These are phyloP conservation scores for Furcifer pardalis DNA, from an alignment of 2,797 vertebrate genomes.

Conservation along the genomic window DNA sequence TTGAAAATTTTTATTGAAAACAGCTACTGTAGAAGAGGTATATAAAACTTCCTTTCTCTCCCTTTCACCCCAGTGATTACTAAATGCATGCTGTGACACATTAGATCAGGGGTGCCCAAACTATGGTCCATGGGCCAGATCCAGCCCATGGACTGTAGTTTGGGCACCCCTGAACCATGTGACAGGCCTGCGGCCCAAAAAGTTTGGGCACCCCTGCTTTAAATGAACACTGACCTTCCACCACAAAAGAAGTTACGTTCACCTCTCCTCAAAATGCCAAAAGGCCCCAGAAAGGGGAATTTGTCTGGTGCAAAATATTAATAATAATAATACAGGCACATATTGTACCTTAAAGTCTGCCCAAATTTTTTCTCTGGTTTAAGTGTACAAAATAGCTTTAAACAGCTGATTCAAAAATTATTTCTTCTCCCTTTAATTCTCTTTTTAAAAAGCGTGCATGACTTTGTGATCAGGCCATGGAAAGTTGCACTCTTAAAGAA, in stretches of 20 bases:
- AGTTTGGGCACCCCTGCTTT: no score
- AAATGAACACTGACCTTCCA: slow-evolving; percentile 64
- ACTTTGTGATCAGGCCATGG: slow-evolving; percentile 71
- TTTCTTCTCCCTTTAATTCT: not conserved
- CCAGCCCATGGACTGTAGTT: no score
- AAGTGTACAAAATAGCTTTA: slow-evolving; percentile 43
- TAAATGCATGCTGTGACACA: slow-evolving; percentile 67
- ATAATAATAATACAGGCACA: slow-evolving; percentile 13
- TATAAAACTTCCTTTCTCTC: slow-evolving; percentile 73
- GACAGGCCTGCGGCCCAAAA: no score
- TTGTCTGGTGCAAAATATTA: slow-evolving; percentile 49
- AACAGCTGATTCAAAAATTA: slow-evolving; percentile 55
- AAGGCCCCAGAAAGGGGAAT: slow-evolving; percentile 33
- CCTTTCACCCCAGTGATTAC: slow-evolving; percentile 68
- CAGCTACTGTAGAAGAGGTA: slow-evolving; percentile 85
- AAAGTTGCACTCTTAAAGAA: slow-evolving; percentile 77
- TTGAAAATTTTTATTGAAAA: slow-evolving; percentile 71
- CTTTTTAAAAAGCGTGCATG: slow-evolving; percentile 53
- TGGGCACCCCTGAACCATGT: no score
- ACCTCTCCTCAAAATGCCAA: not conserved
- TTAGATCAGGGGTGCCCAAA: no score
- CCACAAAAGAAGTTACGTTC: slow-evolving; percentile 49
- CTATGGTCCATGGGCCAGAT: no score
- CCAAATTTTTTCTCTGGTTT: slow-evolving; percentile 37
- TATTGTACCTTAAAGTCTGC: slow-evolving; percentile 45